Base-by-base conservation (phyloP, 2,113 vertebrate species). In the Xenus cinereus region DNA sequence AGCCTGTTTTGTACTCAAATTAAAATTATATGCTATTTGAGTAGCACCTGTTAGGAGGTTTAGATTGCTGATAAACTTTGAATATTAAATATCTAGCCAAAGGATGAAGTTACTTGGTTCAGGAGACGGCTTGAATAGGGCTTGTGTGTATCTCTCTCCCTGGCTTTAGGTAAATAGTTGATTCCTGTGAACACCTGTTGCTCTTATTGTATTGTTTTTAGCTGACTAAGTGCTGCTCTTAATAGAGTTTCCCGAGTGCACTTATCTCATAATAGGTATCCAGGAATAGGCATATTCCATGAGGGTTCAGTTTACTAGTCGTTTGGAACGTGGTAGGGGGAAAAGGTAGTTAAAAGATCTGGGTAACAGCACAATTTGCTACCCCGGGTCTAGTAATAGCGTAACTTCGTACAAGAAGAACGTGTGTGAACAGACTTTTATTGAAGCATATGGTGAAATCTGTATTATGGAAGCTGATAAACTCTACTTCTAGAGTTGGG, bases 21-120 rank as follows among this genome's bases (percentile, higher is more conserved):
- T 76, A 82, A 82, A 81, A 73, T 73, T 50, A 54, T 62, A 41
- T 50, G 57, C 74, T 84, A 6, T 87, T 73, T 76, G 87, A 64
- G 76, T 82, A 89, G 86, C 76, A 82, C 92, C 89, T 96, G 73
- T 82, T 92, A 19, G 45, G 69, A 57, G 91, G 48, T 92, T 88
- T 90, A 92, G 53, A 80, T 94, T 95, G 73, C 95, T 7, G 56
- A 48, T 91, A 35, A 89, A 81, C 84, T 81, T 69, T 75, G 81
- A 91, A 96, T 93, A 76, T 89, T 85, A 81, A 59, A 50, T 82
- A 60, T 83, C 69, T 32, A 50, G 67, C 79, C 26, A 28, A 17
- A 71, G 92, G 95, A 93, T 84, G 96, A 64, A 89, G 84, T 95
- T 93, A 68, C 84, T 87, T 43, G 57, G 39, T 67, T 87, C 37